A percentile compares a stretch with the other conserved stretches of the same genome.
Conservation (phyloP, 2,113 vertebrate species). For the Pseudorasbora parva region DNA sequence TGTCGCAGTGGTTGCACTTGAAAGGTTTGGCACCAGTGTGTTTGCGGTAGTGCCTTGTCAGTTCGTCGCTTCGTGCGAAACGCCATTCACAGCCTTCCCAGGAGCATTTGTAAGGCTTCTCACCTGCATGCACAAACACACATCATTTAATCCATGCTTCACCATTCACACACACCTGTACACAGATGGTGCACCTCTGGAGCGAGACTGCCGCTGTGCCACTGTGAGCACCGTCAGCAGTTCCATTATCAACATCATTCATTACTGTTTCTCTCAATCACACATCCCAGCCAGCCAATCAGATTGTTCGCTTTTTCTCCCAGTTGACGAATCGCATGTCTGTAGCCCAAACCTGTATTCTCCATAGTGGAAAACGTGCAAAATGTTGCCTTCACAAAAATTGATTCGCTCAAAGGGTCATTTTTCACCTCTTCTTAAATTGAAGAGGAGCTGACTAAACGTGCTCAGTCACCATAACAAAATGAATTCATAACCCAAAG, state of each 20-base stretch:
- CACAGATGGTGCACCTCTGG: slow-evolving; percentile 44
- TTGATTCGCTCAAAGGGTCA: slow-evolving; percentile 69
- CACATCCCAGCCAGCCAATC: slow-evolving; percentile 19
- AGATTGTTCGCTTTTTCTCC: neutral
- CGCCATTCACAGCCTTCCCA: slow-evolving; percentile 99
- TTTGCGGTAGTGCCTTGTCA: slow-evolving; percentile 99
- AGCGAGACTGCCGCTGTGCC: slow-evolving; percentile 17
- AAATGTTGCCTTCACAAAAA: slow-evolving; percentile 48
- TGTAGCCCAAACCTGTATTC: slow-evolving; percentile 9
- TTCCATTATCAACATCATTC: slow-evolving; percentile 37
- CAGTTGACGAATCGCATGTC: neutral
- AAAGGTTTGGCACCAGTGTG: slow-evolving; percentile 99
- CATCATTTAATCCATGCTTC: slow-evolving; percentile 21
- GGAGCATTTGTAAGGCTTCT: slow-evolving; percentile 99
- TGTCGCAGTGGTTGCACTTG: slow-evolving; percentile 99
- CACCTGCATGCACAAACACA: slow-evolving; percentile 74
- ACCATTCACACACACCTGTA: slow-evolving; percentile 25
- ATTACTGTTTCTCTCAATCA: slow-evolving; percentile 35
- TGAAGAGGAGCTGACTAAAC: slow-evolving; percentile 60
- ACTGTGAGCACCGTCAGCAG: slow-evolving; percentile 11
- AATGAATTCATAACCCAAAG: slow-evolving; percentile 76
- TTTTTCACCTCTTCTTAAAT: slow-evolving; percentile 53
- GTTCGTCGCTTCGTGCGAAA: slow-evolving; percentile 98
- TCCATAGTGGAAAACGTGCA: neutral
- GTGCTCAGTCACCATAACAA: slow-evolving; percentile 72